A percentile compares a stretch with the other conserved stretches of the same genome.
These are phyloP conservation scores for Craniophora ligustri DNA, from an alignment of 2,888 invertebrate genomes.

Conservation along the genomic window DNA sequence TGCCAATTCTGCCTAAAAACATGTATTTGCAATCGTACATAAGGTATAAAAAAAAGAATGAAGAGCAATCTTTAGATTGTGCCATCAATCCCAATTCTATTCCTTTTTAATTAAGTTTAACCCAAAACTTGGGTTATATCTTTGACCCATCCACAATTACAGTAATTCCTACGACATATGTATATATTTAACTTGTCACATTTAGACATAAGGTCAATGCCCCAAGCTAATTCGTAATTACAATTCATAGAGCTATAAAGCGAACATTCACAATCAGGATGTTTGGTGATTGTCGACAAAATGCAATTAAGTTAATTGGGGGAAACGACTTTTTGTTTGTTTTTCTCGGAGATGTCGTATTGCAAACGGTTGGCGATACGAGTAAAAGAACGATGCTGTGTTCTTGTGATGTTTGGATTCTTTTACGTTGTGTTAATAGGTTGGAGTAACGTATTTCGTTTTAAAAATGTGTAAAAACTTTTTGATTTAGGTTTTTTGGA, in stretches of 20 bases:
- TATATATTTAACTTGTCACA: slow-evolving; percentile 1
- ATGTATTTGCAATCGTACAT: no score
- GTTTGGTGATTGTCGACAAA: slow-evolving; percentile 58
- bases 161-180: not conserved
- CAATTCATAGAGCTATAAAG: slow-evolving; percentile 74
- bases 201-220: slow-evolving; percentile 11
- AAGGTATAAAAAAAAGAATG: no score
- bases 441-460: not conserved
- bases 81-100: not conserved
- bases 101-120: not conserved
- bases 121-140: not conserved
- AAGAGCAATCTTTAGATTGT: not conserved
- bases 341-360: slow-evolving; percentile 45
- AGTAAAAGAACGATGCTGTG: slow-evolving; percentile 1
- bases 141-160: not conserved
- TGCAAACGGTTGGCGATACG: slow-evolving; percentile 23
- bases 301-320: slow-evolving; percentile 75
- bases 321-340: slow-evolving; percentile 61
- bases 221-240: slow-evolving; percentile 67
- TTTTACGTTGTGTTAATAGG: not conserved
- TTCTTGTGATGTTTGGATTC: not conserved
- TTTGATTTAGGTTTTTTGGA: no score
- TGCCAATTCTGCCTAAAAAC: no score
- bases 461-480: no score
- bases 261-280: slow-evolving; percentile 67